phyloP scores from a whole-genome alignment of 2,797 vertebrate species.

The Benthosema pterotum region DNA sequence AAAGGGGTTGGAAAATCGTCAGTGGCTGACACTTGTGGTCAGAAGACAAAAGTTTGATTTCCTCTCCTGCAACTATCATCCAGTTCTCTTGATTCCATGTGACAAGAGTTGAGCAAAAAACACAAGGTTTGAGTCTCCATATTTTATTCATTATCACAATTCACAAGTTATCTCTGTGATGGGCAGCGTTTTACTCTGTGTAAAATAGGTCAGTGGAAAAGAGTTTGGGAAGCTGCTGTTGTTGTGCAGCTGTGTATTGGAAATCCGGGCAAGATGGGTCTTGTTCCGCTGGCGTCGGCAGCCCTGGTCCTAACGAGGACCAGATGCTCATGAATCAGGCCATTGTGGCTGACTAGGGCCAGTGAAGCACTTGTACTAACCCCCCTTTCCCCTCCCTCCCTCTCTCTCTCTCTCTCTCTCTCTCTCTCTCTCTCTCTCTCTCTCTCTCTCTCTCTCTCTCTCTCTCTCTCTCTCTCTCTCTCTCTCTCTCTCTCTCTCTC shows the following conservation, averaged over 20 bases:
- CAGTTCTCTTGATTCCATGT: constrained; percentile 9
- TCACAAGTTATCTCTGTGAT: constrained; percentile 32
- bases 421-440: constrained; percentile 31
- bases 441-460: constrained; percentile 38
- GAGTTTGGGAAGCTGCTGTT: constrained; percentile 68
- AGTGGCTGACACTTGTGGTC: too few relatives aligned
- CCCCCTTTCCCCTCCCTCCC: constrained; percentile 11
- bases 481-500: constrained; percentile 18
- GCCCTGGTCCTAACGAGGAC: constrained; percentile 76
- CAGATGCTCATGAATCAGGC: constrained; percentile 87
- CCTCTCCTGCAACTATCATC: background rate
- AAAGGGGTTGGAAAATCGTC: too few relatives aligned
- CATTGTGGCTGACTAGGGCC: constrained; percentile 78
- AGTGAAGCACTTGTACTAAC: constrained; percentile 66
- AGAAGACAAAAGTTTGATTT: too few relatives aligned
- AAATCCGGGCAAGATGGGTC: constrained; percentile 72
- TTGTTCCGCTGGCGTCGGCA: constrained; percentile 76
- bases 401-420: constrained; percentile 23
- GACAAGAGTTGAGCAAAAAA: constrained; percentile 15
- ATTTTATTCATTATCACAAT: background rate
- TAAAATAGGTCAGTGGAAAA: constrained; percentile 85
- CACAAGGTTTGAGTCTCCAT: constrained; percentile 11
- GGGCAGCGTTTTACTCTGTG: constrained; percentile 47
- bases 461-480: constrained; percentile 28
- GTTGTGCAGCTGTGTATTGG: constrained; percentile 77